phyloP scores from a whole-genome alignment of 2,113 vertebrate genomes.

The Lophotis ruficrista region DNA sequence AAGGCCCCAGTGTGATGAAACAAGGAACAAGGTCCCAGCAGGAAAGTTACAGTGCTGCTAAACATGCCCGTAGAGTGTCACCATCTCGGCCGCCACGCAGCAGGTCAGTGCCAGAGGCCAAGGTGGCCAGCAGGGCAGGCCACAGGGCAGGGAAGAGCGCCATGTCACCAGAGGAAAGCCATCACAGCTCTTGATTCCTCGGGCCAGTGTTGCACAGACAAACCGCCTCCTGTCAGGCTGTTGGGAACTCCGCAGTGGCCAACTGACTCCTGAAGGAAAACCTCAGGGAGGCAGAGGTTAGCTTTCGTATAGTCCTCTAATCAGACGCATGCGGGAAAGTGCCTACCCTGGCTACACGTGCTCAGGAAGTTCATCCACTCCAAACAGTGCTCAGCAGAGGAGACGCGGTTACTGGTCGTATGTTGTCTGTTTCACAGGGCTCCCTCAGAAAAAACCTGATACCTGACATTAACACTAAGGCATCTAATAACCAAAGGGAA shows the following conservation, averaged over 20 bases:
- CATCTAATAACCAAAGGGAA: background rate
- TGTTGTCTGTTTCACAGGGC: background rate
- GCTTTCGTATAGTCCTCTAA: background rate
- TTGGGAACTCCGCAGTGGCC: rapidly evolving
- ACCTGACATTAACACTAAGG: background rate
- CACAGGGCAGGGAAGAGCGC: background rate
- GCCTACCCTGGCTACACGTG: rapidly evolving
- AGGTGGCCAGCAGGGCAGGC: background rate
- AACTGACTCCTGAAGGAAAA: background rate
- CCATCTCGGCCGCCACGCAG: rapidly evolving
- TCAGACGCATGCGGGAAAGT: background rate
- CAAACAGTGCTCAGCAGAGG: rapidly evolving
- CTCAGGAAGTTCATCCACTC: rapidly evolving
- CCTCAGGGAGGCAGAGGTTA: background rate
- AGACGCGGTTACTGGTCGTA: rapidly evolving
- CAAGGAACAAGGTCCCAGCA: rapidly evolving
- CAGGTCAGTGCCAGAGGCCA: rapidly evolving
- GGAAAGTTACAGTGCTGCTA: rapidly evolving
- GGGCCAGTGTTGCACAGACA: background rate
- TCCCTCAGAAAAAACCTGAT: background rate
- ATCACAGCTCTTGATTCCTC: background rate
- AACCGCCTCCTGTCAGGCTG: background rate
- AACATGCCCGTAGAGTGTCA: rapidly evolving
- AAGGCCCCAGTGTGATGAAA: rapidly evolving
- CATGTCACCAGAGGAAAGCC: background rate